Base-by-base conservation (phyloP, 2,113 vertebrate genomes). In the Aptenodytes forsteri region DNA sequence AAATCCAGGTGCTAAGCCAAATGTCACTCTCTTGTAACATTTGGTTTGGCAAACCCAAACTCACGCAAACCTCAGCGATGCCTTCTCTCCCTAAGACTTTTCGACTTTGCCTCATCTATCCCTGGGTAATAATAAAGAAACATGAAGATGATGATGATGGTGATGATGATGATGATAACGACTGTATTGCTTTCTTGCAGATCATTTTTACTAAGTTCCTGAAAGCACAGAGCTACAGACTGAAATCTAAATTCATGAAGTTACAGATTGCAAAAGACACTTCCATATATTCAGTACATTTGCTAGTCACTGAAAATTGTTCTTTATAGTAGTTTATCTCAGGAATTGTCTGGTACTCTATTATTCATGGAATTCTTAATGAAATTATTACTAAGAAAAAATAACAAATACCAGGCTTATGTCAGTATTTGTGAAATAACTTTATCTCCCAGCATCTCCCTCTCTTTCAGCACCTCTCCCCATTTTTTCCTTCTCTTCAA, bases 221-320 rank as follows among this genome's bases (percentile, higher is more conserved):
- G 62, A 82, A 94, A 90, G 87, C 71, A 78, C 3, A 58, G 47
- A 85, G 27, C 76, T 76, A 34, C 40, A 34, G 34, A 72, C 26
- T 97, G 69, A 96, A 97, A 96, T 84, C 38, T 78, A 50, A 73
- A 77, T 62, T 44, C 6, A 42, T 55, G n/a, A 73, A 56, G 21
- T 66, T 73, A 29, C 1, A 78, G 34, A 66, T 66, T 66, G 20
- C 11, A 92, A 79, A 83, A 67, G 27, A 46, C 56, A 23, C 4
- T 49, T 65, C 13, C 10, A 6, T 9, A 34, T 11, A 46, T 56
- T 76, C 55, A 49, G 36, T 18, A 27, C 10, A 13, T 52, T 91
- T 90, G 16, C 17, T 50, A 70, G 50, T 67, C 27, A 58, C 29
- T 62, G 23, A 75, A 76, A 82, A 72, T 75, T 59, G 7, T 67